These are phyloP conservation scores for Tiliacea aurago DNA, from an alignment of 2,888 invertebrate genomes.

Conservation along the genomic window DNA sequence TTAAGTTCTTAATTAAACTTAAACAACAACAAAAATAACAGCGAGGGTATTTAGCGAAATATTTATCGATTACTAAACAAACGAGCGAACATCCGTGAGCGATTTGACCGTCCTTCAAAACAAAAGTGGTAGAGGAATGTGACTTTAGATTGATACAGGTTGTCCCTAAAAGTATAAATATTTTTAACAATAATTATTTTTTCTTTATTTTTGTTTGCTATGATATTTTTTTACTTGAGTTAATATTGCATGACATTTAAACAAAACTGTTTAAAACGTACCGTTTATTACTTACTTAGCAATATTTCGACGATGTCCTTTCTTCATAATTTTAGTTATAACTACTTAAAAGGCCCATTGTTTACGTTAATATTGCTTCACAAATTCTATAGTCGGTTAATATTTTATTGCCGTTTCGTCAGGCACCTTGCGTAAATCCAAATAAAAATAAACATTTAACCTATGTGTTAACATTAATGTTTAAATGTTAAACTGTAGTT, in stretches of 20 bases:
- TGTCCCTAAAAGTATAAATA: no score
- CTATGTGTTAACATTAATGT: conserved; percentile 6
- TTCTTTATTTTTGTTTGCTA: no score
- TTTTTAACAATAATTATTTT: no score
- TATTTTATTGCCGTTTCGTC: conserved; percentile 22
- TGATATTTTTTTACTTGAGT: no score
- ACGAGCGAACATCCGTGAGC: no score
- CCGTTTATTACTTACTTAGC: background rate
- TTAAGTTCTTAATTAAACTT: no score
- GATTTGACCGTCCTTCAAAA: no score
- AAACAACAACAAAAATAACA: no score
- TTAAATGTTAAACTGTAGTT: conserved; percentile 23
- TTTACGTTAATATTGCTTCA: conserved; percentile 33
- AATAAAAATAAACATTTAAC: conserved; percentile 17
- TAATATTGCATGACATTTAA: background rate
- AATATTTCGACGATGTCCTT: conserved; percentile 26
- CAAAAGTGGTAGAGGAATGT: no score
- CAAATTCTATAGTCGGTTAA: conserved; percentile 18
- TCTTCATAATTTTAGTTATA: conserved; percentile 8
- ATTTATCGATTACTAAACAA: no score
- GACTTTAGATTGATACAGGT: no score
- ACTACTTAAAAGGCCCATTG: conserved; percentile 21
- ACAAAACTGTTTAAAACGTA: conserved; percentile 3
- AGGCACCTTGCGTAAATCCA: conserved; percentile 10
- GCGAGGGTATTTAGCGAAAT: no score